A percentile compares a stretch with the other conserved stretches of the same genome.
phyloP scores from a whole-genome alignment of 2,888 invertebrate species.

The Allygus modestus region DNA sequence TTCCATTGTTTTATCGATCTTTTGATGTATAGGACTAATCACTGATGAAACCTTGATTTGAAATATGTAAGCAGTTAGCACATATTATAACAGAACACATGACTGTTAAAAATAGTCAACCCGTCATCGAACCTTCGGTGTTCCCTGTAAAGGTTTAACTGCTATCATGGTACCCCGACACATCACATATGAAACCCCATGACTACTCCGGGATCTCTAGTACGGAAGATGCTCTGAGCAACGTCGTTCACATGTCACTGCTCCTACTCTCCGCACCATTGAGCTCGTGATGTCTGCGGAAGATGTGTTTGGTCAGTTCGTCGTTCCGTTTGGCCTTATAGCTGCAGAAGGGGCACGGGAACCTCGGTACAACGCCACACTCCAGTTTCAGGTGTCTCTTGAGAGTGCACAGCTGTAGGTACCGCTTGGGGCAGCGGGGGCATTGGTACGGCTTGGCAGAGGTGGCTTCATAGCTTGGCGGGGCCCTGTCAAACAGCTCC shows the following conservation, averaged over 20 bases:
- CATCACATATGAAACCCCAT: too few species aligned
- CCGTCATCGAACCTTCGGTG: too few species aligned
- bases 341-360: conserved; percentile 72
- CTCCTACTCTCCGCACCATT: neutral
- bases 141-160: too few species aligned
- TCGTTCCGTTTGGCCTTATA: conserved; percentile 73
- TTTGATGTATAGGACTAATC: too few species aligned
- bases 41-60: too few species aligned
- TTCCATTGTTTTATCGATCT: too few species aligned
- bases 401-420: conserved; percentile 73
- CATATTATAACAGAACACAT: too few species aligned
- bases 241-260: neutral
- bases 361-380: conserved; percentile 73
- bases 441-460: conserved; percentile 56
- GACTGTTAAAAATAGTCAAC: too few species aligned
- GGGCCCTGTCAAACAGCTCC: conserved; percentile 1
- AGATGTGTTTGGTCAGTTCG: conserved; percentile 71
- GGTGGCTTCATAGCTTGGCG: neutral
- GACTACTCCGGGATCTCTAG: too few species aligned
- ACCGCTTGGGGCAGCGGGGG: conserved; percentile 73
- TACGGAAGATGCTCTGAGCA: too few species aligned
- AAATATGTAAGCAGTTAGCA: too few species aligned
- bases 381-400: conserved; percentile 69
- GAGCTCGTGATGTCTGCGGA: conserved; percentile 44
- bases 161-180: too few species aligned